Conservation (phyloP, 2,113 vertebrate genomes). For the Hystrix brachyura region DNA sequence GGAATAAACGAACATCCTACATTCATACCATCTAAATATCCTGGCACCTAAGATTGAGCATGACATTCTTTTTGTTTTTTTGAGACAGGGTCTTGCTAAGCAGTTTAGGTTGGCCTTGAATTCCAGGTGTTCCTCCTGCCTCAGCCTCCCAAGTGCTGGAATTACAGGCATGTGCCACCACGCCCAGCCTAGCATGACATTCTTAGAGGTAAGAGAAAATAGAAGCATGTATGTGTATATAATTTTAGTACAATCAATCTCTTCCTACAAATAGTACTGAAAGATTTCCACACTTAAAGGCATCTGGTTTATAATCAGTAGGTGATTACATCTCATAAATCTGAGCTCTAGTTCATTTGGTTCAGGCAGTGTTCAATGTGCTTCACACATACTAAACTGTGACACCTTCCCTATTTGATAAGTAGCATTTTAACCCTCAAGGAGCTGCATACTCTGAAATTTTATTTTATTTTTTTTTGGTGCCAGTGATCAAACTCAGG, state of each 20-base stretch:
- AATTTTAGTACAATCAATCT: slow-evolving; percentile 27
- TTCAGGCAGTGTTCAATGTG: not conserved
- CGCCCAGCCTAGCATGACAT: not conserved
- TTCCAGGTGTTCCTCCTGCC: too few species aligned
- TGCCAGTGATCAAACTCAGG: too few species aligned
- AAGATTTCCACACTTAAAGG: slow-evolving; percentile 11
- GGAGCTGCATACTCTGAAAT: not conserved
- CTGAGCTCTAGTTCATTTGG: not conserved
- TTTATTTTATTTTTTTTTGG: not conserved
- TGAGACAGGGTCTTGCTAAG: too few species aligned
- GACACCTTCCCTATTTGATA: not conserved
- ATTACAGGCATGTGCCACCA: too few species aligned
- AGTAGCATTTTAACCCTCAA: slow-evolving; percentile 11
- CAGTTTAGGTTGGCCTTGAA: not conserved
- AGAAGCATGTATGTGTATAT: not conserved
- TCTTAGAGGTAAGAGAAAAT: slow-evolving; percentile 1
- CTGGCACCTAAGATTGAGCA: not conserved
- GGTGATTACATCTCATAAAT: slow-evolving; percentile 3
- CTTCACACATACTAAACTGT: slow-evolving; percentile 12
- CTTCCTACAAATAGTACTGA: not conserved
- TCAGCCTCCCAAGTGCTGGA: too few species aligned
- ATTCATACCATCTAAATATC: not conserved
- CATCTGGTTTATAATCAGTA: not conserved
- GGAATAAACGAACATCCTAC: not conserved
- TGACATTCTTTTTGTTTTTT: not conserved